A percentile compares a stretch with the other conserved stretches of the same genome.
Evolutionary conservation across 2,113 vertebrate genomes (phyloP).

Genomic region (Baryphthengus martii): DNA sequence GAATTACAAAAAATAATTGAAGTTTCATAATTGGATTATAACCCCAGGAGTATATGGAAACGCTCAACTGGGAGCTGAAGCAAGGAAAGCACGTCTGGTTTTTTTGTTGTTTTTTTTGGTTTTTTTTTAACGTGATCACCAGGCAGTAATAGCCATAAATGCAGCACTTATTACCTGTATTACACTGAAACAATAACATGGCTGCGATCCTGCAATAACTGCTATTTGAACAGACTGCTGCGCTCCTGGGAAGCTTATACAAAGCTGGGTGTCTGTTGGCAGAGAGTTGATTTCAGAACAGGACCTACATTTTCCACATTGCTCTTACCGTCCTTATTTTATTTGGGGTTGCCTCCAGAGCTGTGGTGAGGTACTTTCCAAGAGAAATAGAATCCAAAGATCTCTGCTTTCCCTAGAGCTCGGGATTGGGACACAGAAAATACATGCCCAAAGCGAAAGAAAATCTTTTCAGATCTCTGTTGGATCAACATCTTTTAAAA

Average conservation of each 20-base stretch:
- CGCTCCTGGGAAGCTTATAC: neutral
- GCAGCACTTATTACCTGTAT: constrained; percentile 24
- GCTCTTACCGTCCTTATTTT: neutral
- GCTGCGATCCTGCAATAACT: constrained; percentile 7
- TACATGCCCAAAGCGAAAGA: neutral
- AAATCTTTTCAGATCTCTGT: neutral
- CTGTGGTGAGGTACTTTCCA: neutral
- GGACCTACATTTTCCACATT: neutral
- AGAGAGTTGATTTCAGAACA: neutral
- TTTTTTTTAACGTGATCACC: neutral
- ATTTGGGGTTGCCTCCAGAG: neutral
- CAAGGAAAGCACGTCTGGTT: neutral
- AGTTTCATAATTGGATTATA: constrained; percentile 48
- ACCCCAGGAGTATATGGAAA: neutral
- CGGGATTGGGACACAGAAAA: neutral
- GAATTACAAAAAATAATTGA: constrained; percentile 50
- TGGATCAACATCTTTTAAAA: neutral
- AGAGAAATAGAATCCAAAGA: neutral
- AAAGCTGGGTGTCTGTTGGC: neutral
- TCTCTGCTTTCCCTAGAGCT: neutral
- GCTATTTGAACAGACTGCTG: constrained; percentile 15
- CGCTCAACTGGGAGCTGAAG: neutral
- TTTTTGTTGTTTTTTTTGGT: neutral
- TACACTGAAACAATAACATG: constrained; percentile 20
- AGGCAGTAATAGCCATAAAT: constrained; percentile 28